Evolutionary conservation across 23 tunicate genomes (phyloP).

Genomic region (Ciona savignyi): DNA sequence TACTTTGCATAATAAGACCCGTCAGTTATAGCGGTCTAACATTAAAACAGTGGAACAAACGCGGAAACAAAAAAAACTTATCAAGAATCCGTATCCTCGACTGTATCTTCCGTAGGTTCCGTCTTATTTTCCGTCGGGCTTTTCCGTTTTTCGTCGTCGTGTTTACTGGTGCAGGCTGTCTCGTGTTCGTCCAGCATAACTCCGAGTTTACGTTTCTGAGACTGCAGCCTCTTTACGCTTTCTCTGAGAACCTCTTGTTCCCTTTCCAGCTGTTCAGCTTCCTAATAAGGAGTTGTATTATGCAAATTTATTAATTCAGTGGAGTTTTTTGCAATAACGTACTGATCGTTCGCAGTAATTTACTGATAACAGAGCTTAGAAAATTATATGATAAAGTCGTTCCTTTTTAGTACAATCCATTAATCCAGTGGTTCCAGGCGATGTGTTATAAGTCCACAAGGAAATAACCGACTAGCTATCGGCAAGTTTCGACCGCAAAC

Average conservation of each 20-base stretch:
- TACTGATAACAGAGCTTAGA: neutral
- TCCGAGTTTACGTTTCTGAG: conserved; percentile 47
- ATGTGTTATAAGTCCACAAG: too few species aligned
- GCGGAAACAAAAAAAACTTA: neutral
- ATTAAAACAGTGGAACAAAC: neutral
- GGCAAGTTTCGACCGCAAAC: too few species aligned
- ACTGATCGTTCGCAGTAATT: neutral
- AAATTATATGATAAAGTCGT: neutral
- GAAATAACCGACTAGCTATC: too few species aligned
- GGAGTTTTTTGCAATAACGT: neutral
- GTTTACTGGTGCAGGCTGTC: conserved; percentile 46
- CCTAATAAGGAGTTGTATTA: conserved; percentile 26
- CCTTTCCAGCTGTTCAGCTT: conserved; percentile 88
- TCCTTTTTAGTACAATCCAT: too few species aligned
- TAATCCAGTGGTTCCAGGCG: too few species aligned
- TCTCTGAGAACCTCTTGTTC: conserved; percentile 77
- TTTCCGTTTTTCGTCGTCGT: neutral
- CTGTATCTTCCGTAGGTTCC: neutral
- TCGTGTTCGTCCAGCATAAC: conserved; percentile 82
- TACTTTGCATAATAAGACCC: neutral
- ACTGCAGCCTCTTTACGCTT: conserved; percentile 63
- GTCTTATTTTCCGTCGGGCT: neutral
- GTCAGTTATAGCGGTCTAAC: too few species aligned
- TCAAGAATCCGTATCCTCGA: neutral
- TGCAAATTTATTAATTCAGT: too few species aligned